Evolutionary conservation across 2,797 vertebrate species (phyloP).

Genomic region (Vespertilio murinus): DNA sequence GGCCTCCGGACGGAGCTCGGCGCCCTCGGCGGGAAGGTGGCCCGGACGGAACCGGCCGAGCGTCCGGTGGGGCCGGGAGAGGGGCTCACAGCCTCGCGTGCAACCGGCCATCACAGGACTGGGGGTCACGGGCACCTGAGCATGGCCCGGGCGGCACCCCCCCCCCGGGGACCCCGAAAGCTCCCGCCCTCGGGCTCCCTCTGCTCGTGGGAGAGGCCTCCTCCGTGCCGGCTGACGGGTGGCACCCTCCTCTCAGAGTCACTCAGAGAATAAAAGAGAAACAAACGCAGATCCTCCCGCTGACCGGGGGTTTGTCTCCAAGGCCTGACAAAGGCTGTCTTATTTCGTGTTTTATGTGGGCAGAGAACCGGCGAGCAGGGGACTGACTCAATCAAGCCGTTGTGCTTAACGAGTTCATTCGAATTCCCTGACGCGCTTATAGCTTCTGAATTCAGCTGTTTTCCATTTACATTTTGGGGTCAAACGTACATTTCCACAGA

Average conservation of each 20-base stretch:
- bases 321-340: neutral
- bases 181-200: too few relatives aligned
- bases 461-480: constrained; percentile 59
- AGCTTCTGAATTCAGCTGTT: constrained; percentile 51
- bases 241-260: too few relatives aligned
- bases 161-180: neutral
- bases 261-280: neutral
- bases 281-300: neutral
- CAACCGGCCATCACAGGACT: too few relatives aligned
- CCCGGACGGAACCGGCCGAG: constrained; percentile 45
- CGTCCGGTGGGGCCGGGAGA: neutral
- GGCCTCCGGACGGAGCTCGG: neutral
- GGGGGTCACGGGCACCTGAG: neutral
- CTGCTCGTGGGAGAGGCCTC: neutral
- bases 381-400: constrained; percentile 54
- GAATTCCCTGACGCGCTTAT: constrained; percentile 64
- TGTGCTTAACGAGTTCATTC: constrained; percentile 48
- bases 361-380: constrained; percentile 31
- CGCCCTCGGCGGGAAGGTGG: neutral
- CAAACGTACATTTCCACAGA: constrained; percentile 60
- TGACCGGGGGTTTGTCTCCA: neutral
- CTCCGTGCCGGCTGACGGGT: too few relatives aligned
- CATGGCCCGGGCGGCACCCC: neutral
- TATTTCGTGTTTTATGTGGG: constrained; percentile 35
- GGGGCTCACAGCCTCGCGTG: neutral